phyloP scores from a whole-genome alignment of 1,140 invertebrate species.

The Yoshiicerus persimilis region DNA sequence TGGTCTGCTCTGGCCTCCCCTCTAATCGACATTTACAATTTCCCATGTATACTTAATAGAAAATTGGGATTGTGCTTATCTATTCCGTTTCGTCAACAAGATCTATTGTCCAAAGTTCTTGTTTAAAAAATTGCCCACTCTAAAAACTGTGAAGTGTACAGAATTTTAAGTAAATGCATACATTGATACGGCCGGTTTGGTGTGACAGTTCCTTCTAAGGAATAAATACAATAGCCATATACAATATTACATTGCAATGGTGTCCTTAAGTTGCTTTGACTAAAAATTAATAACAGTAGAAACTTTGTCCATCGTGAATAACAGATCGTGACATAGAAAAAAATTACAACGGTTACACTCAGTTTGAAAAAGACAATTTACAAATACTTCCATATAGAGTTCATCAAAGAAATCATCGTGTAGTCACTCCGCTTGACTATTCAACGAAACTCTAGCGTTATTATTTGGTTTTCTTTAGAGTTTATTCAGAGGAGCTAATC shows the following conservation, averaged over 20 bases:
- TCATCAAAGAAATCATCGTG: too few relatives aligned
- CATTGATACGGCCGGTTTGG: background rate
- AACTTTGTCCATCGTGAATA: background rate
- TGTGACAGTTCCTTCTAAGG: background rate
- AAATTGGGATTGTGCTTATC: too few relatives aligned
- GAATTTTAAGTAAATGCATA: background rate
- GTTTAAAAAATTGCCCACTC: background rate
- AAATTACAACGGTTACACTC: background rate
- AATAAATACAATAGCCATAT: background rate
- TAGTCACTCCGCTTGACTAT: background rate
- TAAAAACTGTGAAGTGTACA: background rate
- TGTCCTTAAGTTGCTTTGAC: background rate
- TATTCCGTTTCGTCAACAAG: background rate
- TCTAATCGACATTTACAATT: too few relatives aligned
- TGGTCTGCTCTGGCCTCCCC: too few relatives aligned
- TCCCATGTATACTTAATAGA: too few relatives aligned
- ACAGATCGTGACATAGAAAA: background rate
- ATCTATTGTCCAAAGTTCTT: background rate
- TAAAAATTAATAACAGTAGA: background rate
- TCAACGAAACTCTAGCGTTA: background rate
- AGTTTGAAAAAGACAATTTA: background rate
- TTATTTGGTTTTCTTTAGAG: background rate
- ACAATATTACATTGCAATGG: background rate
- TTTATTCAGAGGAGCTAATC: background rate
- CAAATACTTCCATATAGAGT: background rate